These are phyloP conservation scores for Amphiprion clarkii DNA, from an alignment of 2,797 vertebrate genomes.

Conservation along the genomic window DNA sequence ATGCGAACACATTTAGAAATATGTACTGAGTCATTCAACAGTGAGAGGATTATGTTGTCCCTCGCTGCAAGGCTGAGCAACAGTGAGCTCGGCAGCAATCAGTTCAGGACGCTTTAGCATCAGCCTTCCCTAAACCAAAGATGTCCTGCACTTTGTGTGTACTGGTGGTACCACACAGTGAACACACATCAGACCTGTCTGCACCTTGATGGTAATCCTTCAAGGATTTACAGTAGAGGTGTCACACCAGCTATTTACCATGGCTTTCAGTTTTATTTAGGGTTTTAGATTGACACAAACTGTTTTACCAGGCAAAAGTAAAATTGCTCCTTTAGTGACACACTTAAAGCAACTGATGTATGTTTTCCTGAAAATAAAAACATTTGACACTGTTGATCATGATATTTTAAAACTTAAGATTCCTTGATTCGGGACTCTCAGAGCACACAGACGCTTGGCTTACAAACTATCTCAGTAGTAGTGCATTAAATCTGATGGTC, in stretches of 20 bases:
- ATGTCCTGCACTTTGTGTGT: slow-evolving; percentile 29
- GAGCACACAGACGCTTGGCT: too few relatives aligned
- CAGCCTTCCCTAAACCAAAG: slow-evolving; percentile 44
- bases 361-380: not conserved
- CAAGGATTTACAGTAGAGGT: slow-evolving; percentile 23
- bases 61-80: slow-evolving; percentile 51
- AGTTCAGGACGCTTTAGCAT: slow-evolving; percentile 62
- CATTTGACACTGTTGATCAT: too few relatives aligned
- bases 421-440: too few relatives aligned
- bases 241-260: slow-evolving; percentile 7
- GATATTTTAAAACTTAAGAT: too few relatives aligned
- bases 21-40: slow-evolving; percentile 70
- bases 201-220: slow-evolving; percentile 33
- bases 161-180: slow-evolving; percentile 35
- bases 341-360: not conserved
- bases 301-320: not conserved
- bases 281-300: slow-evolving; percentile 10
- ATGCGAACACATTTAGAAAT: slow-evolving; percentile 69
- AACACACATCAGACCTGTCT: slow-evolving; percentile 27
- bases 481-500: too few relatives aligned
- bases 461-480: too few relatives aligned
- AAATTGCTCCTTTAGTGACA: slow-evolving; percentile 16
- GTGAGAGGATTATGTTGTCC: slow-evolving; percentile 70
- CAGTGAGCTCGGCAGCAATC: slow-evolving; percentile 61
- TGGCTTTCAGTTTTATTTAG: slow-evolving; percentile 14